phyloP scores from a whole-genome alignment of 2,113 vertebrate species.

The Saccopteryx bilineata region DNA sequence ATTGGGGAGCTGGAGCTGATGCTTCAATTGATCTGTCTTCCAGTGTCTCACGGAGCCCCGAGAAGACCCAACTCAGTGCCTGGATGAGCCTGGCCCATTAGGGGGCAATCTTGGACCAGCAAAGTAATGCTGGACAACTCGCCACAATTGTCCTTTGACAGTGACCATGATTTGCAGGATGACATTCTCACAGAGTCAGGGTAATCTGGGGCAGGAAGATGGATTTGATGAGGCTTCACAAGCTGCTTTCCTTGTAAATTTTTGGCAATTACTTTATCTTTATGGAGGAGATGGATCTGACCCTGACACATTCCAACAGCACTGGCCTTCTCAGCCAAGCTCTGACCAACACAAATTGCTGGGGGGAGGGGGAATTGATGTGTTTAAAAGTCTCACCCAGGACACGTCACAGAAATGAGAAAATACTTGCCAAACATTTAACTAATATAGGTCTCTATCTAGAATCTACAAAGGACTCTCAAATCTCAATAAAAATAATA shows the following conservation, averaged over 20 bases:
- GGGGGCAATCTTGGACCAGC: constrained; percentile 40
- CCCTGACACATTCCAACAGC: neutral
- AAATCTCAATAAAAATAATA: neutral
- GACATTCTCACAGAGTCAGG: neutral
- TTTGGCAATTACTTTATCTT: constrained; percentile 26
- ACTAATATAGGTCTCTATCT: neutral
- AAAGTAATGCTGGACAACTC: neutral
- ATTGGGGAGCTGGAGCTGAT: constrained; percentile 23
- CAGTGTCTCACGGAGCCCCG: neutral
- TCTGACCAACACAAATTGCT: neutral
- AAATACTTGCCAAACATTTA: neutral
- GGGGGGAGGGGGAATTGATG: neutral
- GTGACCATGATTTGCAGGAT: neutral
- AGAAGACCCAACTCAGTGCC: neutral
- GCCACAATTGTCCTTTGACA: neutral
- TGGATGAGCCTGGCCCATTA: neutral
- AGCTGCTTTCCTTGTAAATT: neutral
- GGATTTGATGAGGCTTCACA: neutral
- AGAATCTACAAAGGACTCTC: neutral
- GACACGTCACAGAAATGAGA: neutral
- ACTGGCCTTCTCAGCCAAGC: neutral
- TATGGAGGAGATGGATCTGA: neutral
- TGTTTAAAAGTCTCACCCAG: neutral
- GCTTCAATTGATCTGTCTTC: constrained; percentile 50
- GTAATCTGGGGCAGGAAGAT: neutral